These are phyloP conservation scores for Xestia xanthographa DNA, from an alignment of 2,888 invertebrate species.

Conservation along the genomic window DNA sequence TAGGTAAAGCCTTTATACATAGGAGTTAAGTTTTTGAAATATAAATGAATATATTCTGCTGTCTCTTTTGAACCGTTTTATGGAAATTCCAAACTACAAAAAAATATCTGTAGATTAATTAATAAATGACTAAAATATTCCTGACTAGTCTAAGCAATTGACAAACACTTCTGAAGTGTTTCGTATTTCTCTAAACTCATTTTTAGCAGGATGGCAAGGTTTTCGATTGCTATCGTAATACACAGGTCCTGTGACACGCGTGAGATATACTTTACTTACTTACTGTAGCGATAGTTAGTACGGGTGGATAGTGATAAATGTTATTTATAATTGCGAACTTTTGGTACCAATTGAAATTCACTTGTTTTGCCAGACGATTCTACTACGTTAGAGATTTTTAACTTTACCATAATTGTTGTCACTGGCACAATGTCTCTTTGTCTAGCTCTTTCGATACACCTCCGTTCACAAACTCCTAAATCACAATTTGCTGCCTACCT, in stretches of 20 bases:
- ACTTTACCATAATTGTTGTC: fast-evolving
- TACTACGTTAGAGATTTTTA: background rate
- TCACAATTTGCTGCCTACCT: constrained; percentile 1
- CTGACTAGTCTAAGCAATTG: background rate
- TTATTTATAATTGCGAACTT: background rate
- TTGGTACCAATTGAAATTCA: background rate
- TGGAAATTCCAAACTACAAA: background rate
- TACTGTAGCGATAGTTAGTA: background rate
- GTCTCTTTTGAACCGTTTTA: background rate
- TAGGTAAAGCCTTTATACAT: background rate
- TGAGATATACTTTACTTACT: too few relatives aligned
- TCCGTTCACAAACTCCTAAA: background rate
- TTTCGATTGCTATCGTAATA: background rate
- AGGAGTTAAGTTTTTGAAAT: background rate
- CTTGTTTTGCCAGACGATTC: background rate
- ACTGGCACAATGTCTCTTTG: background rate
- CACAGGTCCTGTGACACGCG: background rate
- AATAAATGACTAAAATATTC: background rate
- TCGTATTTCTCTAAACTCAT: background rate
- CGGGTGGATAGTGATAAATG: background rate
- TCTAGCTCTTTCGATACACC: background rate
- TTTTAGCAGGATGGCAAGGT: background rate
- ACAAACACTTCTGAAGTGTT: background rate
- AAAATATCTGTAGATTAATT: background rate
- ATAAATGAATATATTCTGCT: background rate